Base-by-base conservation (phyloP, 2,797 vertebrate genomes). In the Lycodopsis pacificus region DNA sequence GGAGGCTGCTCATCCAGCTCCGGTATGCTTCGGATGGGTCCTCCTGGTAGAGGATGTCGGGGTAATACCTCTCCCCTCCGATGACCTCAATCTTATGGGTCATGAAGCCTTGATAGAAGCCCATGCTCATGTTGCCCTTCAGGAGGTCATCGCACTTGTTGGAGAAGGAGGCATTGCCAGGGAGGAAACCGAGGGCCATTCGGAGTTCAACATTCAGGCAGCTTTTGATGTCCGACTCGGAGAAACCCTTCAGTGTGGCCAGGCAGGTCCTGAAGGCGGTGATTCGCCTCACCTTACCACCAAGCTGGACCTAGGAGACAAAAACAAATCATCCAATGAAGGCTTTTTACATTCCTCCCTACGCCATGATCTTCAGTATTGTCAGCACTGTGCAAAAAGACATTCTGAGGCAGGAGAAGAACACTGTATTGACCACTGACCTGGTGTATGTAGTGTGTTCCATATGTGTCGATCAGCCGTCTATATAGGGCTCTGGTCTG, bases 391-490 rank as follows among this genome's bases (percentile, higher is more conserved):
- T 70, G 6, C 15, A 67, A 15, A 70, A 66, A 68, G 19, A 34
- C 54, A 68, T 30, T 42, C 9, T 27, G 65, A 48, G 5, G 20
- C 12, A 27, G 15, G 4, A 7, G 44, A n/a, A 68, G 25, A 38
- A 2, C 25, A 48, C 1, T 6, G 5, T 17, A 3, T 36, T n/a
- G 7, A 25, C 17, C 44, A 3, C 7, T 83, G 69, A 96, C 93
- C 71, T 95, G 94, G 6, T 83, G 91, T 67, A 96, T 96, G 46
- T 96, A 97, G 85, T 98, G 97, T 22, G 97, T 98, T 36, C 97
- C 97, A 0, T 96, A 98, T 34, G 83, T 96, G 84, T 94, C 87
- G 70, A 98, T 96, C 10, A 97, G 90, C 4, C 92, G 88, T 34
- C 70, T 83, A 65, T 97, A 98, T 10, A 91, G 71, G 0, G 88